Conservation (phyloP, 2,113 vertebrate genomes). For the Zapornia atra region DNA sequence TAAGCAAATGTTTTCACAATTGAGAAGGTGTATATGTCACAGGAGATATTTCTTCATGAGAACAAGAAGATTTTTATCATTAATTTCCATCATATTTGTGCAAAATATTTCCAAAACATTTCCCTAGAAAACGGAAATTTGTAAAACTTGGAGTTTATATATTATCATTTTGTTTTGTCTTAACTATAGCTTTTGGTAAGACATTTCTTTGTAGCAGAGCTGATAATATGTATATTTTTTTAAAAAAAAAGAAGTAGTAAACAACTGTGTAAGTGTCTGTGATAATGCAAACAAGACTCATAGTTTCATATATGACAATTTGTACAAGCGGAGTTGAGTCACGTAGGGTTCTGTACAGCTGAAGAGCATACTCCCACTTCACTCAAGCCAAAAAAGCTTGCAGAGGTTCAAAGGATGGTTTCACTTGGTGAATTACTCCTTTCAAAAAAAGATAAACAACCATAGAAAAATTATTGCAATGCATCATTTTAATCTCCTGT, state of each 20-base stretch:
- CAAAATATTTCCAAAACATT: constrained; percentile 32
- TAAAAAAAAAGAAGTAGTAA: not conserved
- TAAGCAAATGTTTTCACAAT: constrained; percentile 44
- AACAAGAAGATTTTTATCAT: constrained; percentile 4
- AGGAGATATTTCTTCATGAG: constrained; percentile 20
- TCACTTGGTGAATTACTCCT: not conserved
- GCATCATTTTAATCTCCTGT: not conserved
- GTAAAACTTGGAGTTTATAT: not conserved
- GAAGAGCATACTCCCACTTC: not conserved
- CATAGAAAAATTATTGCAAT: not conserved
- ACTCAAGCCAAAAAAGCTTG: not conserved
- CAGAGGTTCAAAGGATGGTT: not conserved
- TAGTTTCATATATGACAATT: not conserved
- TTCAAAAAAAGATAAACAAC: not conserved
- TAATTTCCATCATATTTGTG: constrained; percentile 53
- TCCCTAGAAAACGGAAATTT: constrained; percentile 13
- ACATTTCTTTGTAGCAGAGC: not conserved
- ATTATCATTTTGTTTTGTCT: not conserved
- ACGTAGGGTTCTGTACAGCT: not conserved
- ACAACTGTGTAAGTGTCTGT: not conserved
- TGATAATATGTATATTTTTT: not conserved
- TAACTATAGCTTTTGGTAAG: not conserved
- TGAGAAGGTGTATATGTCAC: constrained; percentile 18
- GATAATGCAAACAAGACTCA: not conserved
- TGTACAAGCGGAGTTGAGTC: not conserved